These are phyloP conservation scores for Peromyscus eremicus DNA, from an alignment of 2,797 vertebrate genomes.

Conservation along the genomic window DNA sequence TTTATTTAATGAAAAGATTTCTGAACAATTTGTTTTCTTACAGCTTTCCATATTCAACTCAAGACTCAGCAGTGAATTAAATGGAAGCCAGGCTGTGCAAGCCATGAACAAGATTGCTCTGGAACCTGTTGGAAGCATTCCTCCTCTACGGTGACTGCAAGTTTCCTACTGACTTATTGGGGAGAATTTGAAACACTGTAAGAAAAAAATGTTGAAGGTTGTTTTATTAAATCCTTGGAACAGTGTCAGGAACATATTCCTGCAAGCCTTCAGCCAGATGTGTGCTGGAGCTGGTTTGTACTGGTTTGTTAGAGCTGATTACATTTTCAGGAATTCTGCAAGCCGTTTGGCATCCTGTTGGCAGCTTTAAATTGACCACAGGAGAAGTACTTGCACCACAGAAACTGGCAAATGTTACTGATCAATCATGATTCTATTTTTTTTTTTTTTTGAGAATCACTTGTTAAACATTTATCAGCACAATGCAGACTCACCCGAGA, in stretches of 20 bases:
- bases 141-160: background rate
- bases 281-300: background rate
- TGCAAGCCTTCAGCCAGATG: background rate
- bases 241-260: background rate
- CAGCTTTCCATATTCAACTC: constrained; percentile 21
- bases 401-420: constrained; percentile 51
- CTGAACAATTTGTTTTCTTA: constrained; percentile 36
- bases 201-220: background rate
- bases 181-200: constrained; percentile 5
- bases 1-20: constrained; percentile 61
- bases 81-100: background rate
- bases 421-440: background rate
- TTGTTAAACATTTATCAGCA: constrained; percentile 58
- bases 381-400: constrained; percentile 5
- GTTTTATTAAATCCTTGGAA: constrained; percentile 6
- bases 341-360: constrained; percentile 4
- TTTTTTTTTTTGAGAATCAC: background rate
- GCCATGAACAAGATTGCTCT: background rate
- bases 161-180: constrained; percentile 16
- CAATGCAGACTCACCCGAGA: background rate
- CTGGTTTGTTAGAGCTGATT: constrained; percentile 4
- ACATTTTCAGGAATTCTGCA: constrained; percentile 11
- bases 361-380: constrained; percentile 6
- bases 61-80: constrained; percentile 40
- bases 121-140: background rate